Evolutionary conservation across 2,113 vertebrate species (phyloP), one percentile per base, ranked within the genome.

Genomic region (Phycodurus eques): DNA sequence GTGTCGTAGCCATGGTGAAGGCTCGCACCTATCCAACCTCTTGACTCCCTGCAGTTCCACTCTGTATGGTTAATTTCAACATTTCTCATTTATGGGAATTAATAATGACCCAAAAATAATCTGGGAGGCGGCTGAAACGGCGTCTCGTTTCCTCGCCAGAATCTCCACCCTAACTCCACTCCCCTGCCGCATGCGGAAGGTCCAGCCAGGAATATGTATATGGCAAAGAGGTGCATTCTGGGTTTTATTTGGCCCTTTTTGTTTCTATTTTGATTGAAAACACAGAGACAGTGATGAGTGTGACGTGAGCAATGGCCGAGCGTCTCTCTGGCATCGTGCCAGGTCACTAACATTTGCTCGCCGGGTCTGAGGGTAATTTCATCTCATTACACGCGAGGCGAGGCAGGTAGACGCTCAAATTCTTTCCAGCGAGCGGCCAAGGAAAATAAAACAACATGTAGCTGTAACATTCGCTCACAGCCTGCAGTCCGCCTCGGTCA

Each of bases 241-340:
- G 91, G 89, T 90, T 80, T 77, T 93, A 6, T 94, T 90, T 89
- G 82, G 81, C 89, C 82, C 76, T 91, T 85, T 54, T 54, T 90
- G 42, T 2, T 39, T 20, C 54, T 94, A 91, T 94, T 94, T 95
- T 92, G 91, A 96, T 92, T 95, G 87, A 96, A 96, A 98, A 96
- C 94, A 96, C 80, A 77, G 89, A 80, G 84, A 20, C 44, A 74
- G 83, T 39, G 51, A 69, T 82, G 89, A 88, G 78, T 88, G 90
- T 39, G 51, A 69, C 72, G 57, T 63, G 49, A 47, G 79, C 60
- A 35, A 49, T 63, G 70, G 56, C 22, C 70, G 78, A 76, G 79
- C 78, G 74, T 91, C 92, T 93, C 90, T 77, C 85, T 88, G 90
- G 93, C 93, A 83, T 80, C 72, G 57, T 80, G 88, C 90, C 85